Percentiles rank a stretch among this genome's conserved stretches.
These are phyloP conservation scores for Drosophila auraria DNA, from an alignment of 1,140 invertebrate genomes.

Conservation along the genomic window DNA sequence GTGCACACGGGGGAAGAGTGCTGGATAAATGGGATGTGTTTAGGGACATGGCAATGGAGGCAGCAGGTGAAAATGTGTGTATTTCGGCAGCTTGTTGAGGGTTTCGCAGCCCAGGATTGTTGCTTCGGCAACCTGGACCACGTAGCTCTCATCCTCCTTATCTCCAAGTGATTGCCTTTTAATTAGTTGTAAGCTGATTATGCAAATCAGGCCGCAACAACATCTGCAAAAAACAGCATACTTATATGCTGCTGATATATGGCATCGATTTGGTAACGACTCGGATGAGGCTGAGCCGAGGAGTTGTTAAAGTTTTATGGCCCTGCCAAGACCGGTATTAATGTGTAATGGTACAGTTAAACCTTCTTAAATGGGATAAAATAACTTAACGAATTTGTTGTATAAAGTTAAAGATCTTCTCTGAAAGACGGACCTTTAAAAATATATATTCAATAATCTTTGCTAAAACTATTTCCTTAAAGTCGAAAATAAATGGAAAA, in stretches of 20 bases:
- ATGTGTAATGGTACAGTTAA: conserved; percentile 50
- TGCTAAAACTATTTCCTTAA: not conserved
- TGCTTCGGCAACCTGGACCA: conserved; percentile 5
- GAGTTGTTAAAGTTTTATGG: conserved; percentile 30
- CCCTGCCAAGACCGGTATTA: conserved; percentile 20
- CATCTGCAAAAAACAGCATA: conserved; percentile 24
- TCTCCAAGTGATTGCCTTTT: conserved; percentile 64
- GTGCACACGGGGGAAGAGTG: conserved; percentile 25
- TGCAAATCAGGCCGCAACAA: conserved; percentile 54
- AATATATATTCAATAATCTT: too few species aligned
- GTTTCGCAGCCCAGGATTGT: conserved; percentile 31
- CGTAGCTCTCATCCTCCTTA: not conserved
- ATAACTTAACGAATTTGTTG: not conserved
- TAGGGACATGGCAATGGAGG: not conserved
- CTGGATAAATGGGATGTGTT: not conserved
- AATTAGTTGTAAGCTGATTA: conserved; percentile 78
- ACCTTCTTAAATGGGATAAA: not conserved
- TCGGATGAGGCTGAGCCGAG: not conserved
- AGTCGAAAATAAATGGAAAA: not conserved
- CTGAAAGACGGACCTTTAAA: not conserved
- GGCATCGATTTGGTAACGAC: conserved; percentile 62
- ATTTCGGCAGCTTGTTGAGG: conserved; percentile 33
- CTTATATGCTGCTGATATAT: conserved; percentile 52
- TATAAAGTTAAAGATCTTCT: not conserved
- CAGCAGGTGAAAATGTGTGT: conserved; percentile 57